phyloP scores from a whole-genome alignment of 2,888 invertebrate genomes.

The Gymnosoma rotundatum region DNA sequence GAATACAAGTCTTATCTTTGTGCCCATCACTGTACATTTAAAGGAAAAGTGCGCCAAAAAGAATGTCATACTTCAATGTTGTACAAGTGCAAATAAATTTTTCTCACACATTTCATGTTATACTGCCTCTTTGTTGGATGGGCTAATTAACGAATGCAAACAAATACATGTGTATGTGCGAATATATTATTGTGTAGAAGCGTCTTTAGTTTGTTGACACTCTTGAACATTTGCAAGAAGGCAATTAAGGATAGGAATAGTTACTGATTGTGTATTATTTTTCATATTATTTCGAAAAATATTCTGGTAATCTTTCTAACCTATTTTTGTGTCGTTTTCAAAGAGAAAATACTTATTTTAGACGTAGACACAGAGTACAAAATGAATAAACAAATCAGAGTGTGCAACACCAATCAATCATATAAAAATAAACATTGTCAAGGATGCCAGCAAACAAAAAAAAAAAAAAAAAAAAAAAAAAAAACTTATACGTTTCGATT shows the following conservation, averaged over 20 bases:
- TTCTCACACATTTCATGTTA: conserved; percentile 66
- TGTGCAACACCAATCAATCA: no score
- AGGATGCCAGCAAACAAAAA: no score
- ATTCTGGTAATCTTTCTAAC: no score
- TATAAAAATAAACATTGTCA: no score
- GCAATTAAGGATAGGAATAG: not conserved
- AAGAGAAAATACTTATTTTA: no score
- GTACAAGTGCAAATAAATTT: conserved; percentile 43
- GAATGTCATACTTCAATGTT: conserved; percentile 40
- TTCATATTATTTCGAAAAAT: no score
- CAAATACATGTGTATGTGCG: conserved; percentile 8
- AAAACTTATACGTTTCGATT: no score
- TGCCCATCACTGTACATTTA: conserved; percentile 48
- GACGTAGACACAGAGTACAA: no score
- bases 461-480: no score
- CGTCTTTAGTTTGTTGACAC: conserved; percentile 16
- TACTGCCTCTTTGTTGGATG: conserved; percentile 39
- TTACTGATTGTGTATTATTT: no score
- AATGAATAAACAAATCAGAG: no score
- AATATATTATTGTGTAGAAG: conserved; percentile 13
- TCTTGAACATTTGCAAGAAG: not conserved
- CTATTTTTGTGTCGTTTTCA: no score
- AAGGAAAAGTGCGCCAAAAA: conserved; percentile 28
- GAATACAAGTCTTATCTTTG: conserved; percentile 24
- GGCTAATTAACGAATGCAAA: conserved; percentile 46